Evolutionary conservation across 2,888 invertebrate species (phyloP).

Genomic region (Sphaerophoria rueppellii): DNA sequence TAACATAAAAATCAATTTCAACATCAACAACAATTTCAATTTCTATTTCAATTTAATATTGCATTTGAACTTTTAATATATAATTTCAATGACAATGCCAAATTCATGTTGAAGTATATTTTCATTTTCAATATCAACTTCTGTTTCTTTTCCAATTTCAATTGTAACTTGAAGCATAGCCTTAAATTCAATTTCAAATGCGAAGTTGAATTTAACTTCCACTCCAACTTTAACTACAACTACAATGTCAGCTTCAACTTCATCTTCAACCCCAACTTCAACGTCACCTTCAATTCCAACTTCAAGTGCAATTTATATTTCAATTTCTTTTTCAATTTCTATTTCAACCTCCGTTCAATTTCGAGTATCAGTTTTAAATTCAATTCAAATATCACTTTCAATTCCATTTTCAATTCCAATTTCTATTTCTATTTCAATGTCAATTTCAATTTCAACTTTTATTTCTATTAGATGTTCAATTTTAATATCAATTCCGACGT

Average conservation of each 20-base stretch:
- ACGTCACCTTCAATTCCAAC: background rate
- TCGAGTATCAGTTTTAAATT: background rate
- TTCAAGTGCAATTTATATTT: background rate
- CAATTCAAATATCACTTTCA: too few species aligned
- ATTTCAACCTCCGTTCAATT: too few species aligned
- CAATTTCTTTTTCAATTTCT: background rate
- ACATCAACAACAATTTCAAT: too few species aligned
- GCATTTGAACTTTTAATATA: background rate
- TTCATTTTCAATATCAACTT: background rate
- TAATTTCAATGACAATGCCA: background rate
- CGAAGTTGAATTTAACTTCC: conserved; percentile 6
- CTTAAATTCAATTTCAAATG: too few species aligned
- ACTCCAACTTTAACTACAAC: conserved; percentile 11
- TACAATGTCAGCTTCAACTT: conserved; percentile 1
- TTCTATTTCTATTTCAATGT: background rate
- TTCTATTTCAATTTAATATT: background rate
- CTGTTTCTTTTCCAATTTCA: conserved; percentile 2
- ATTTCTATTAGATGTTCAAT: too few species aligned
- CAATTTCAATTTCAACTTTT: conserved; percentile 12
- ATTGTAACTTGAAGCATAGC: conserved; percentile 1
- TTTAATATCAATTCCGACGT: background rate
- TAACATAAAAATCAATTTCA: too few species aligned
- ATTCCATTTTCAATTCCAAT: conserved; percentile 17
- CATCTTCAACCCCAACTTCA: conserved; percentile 8
- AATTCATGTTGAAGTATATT: background rate